Conservation (phyloP, 2,113 vertebrate species). For the Psilopogon haemacephalus region DNA sequence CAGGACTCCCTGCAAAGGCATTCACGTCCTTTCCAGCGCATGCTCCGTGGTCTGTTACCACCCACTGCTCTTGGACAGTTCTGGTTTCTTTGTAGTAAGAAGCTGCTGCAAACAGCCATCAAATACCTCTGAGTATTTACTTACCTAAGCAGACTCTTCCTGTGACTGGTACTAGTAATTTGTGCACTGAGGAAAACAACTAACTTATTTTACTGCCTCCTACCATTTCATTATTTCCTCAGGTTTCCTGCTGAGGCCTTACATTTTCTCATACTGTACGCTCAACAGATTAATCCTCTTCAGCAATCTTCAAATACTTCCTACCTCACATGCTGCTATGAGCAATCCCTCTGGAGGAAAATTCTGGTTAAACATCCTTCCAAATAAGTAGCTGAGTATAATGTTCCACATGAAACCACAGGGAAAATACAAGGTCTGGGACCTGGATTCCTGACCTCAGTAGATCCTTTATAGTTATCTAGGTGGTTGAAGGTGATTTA, state of each 20-base stretch:
- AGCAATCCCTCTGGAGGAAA: conserved; percentile 20
- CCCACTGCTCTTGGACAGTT: neutral
- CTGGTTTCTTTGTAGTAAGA: neutral
- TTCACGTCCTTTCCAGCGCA: neutral
- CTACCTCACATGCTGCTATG: neutral
- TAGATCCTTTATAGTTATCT: neutral
- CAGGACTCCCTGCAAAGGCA: neutral
- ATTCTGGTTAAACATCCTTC: conserved; percentile 20
- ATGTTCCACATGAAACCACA: neutral
- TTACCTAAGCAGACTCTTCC: conserved; percentile 3
- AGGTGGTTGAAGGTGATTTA: neutral
- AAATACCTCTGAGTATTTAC: conserved; percentile 11
- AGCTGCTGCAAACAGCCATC: neutral
- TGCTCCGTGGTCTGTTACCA: neutral
- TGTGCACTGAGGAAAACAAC: neutral
- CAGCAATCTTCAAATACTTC: neutral
- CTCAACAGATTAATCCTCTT: neutral
- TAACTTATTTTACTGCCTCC: neutral
- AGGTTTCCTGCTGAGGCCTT: neutral
- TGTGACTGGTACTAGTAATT: neutral
- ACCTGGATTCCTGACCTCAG: neutral
- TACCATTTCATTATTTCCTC: neutral
- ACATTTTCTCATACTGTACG: neutral
- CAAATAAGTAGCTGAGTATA: conserved; percentile 27
- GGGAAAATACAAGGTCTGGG: neutral